phyloP scores from a whole-genome alignment of 2,113 vertebrate species.

The Cepphus grylle region DNA sequence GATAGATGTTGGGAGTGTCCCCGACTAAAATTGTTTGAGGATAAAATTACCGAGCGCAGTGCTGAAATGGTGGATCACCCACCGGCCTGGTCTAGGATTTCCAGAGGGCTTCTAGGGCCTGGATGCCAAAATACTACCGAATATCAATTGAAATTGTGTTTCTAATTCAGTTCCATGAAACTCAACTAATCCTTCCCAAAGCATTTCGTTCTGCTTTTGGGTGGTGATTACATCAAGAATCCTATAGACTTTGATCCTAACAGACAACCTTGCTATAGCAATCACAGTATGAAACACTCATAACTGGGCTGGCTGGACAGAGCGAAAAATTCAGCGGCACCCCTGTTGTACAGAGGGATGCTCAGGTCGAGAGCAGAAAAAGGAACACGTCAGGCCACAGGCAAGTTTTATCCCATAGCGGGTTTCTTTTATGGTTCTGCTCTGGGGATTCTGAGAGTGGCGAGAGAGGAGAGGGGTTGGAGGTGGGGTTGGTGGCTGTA shows the following conservation, averaged over 20 bases:
- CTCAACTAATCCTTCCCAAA: background rate
- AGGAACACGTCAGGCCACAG: background rate
- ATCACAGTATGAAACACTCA: background rate
- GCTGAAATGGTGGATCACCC: constrained; percentile 34
- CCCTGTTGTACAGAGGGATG: background rate
- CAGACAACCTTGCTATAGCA: background rate
- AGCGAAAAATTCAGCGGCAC: background rate
- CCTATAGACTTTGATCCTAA: background rate
- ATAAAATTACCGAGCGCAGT: constrained; percentile 21
- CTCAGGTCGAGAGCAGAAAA: background rate
- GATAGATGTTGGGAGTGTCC: constrained; percentile 65
- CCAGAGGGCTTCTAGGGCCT: background rate
- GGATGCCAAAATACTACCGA: background rate
- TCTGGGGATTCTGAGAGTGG: background rate
- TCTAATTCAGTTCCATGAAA: background rate
- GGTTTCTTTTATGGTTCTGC: background rate
- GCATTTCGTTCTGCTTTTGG: background rate
- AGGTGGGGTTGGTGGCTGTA: background rate
- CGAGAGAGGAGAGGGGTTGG: background rate
- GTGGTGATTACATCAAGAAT: background rate
- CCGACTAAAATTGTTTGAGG: constrained; percentile 35
- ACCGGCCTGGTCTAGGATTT: constrained; percentile 1
- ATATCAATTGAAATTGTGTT: background rate
- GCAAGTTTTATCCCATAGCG: background rate
- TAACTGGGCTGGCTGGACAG: background rate